Conservation (phyloP, 1,140 invertebrate genomes). For the Elymnias hypermnestra region DNA sequence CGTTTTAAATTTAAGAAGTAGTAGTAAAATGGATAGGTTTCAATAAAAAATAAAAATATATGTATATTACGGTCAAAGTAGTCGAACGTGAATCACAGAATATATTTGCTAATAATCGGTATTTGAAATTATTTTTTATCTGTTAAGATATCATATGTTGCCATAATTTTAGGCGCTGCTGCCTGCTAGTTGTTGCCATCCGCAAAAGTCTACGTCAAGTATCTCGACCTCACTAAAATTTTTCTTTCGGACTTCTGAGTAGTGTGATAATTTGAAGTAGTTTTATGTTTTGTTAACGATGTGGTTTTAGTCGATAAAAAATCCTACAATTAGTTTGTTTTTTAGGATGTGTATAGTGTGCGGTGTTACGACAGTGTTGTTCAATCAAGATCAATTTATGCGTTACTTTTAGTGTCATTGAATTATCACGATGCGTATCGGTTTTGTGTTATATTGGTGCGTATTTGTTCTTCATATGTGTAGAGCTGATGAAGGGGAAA, state of each 20-base stretch:
- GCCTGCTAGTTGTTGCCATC: slow-evolving; percentile 34
- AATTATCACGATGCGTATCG: slow-evolving; percentile 71
- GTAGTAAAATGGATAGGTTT: no score
- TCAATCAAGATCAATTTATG: slow-evolving; percentile 46
- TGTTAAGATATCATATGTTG: no score
- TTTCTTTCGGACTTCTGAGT: slow-evolving; percentile 29
- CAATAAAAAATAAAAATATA: no score
- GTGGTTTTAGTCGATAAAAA: slow-evolving; percentile 39
- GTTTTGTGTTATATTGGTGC: slow-evolving; percentile 71
- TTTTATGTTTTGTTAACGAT: slow-evolving; percentile 55
- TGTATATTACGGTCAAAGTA: no score
- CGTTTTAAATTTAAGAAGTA: no score
- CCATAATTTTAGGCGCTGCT: no score
- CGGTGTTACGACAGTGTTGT: slow-evolving; percentile 39
- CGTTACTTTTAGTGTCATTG: slow-evolving; percentile 55
- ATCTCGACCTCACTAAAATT: slow-evolving; percentile 36
- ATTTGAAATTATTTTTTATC: no score
- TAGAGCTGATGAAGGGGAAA: slow-evolving; percentile 63
- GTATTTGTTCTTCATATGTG: slow-evolving; percentile 68
- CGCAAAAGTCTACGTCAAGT: slow-evolving; percentile 38
- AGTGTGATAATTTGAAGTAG: slow-evolving; percentile 55
- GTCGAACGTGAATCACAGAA: no score
- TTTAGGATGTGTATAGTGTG: slow-evolving; percentile 65
- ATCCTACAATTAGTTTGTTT: slow-evolving; percentile 32
- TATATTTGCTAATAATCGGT: no score